Conservation (phyloP, 2,888 invertebrate genomes). For the Cheilosia grossa region DNA sequence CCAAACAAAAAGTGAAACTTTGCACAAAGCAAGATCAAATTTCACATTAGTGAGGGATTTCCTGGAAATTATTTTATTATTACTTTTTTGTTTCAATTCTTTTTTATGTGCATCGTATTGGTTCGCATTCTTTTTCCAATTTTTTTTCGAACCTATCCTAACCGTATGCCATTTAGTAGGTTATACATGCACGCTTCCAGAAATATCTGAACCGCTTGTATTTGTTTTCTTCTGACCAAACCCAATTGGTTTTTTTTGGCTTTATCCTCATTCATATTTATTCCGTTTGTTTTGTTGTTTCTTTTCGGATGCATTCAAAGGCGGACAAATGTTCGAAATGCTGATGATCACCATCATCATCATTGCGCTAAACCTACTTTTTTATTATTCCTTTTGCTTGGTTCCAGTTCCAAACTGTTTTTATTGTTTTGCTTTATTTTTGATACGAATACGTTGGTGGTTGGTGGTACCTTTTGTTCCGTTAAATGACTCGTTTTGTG, state of each 20-base stretch:
- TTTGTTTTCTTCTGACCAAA: conserved; percentile 40
- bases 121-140: conserved; percentile 13
- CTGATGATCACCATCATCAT: conserved; percentile 32
- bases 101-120: conserved; percentile 37
- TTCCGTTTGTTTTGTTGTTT: conserved; percentile 40
- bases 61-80: conserved; percentile 74
- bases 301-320: conserved; percentile 54
- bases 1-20: conserved; percentile 49
- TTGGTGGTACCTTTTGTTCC: conserved; percentile 44
- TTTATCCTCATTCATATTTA: conserved; percentile 54
- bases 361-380: background rate
- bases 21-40: conserved; percentile 69
- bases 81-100: conserved; percentile 36
- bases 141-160: conserved; percentile 31
- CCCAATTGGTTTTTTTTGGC: conserved; percentile 74
- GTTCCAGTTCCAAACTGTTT: conserved; percentile 25
- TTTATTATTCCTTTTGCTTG: conserved; percentile 56
- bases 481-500: conserved; percentile 53
- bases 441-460: background rate
- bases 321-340: conserved; percentile 19
- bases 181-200: conserved; percentile 27
- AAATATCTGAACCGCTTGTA: conserved; percentile 38
- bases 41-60: conserved; percentile 72
- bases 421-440: background rate
- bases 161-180: conserved; percentile 46